Evolutionary conservation across 2,888 invertebrate genomes (phyloP).

Genomic region (Lycophotia porphyrea): DNA sequence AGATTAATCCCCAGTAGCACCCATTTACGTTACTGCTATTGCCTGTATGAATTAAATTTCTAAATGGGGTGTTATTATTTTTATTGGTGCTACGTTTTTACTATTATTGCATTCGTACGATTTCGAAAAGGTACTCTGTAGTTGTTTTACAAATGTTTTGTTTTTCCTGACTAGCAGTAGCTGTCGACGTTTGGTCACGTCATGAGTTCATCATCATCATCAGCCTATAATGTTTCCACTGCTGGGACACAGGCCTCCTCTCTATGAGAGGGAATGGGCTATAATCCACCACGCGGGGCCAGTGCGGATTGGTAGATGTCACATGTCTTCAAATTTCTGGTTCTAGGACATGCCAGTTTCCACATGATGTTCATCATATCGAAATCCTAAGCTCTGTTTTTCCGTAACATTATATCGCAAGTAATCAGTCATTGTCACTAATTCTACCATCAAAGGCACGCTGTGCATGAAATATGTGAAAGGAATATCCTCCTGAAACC

Average conservation of each 20-base stretch:
- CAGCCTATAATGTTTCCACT: too few species aligned
- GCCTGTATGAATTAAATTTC: constrained; percentile 43
- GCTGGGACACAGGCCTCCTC: too few species aligned
- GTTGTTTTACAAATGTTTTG: constrained; percentile 3
- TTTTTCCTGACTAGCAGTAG: not conserved
- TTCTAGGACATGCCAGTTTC: too few species aligned
- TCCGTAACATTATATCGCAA: constrained; percentile 15
- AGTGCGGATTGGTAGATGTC: too few species aligned
- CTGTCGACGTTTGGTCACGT: not conserved
- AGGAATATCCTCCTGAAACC: constrained; percentile 14
- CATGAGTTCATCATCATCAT: too few species aligned
- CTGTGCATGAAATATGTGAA: constrained; percentile 32
- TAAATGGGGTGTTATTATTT: constrained; percentile 39
- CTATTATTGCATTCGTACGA: constrained; percentile 17
- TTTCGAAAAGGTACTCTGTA: not conserved
- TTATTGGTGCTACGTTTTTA: constrained; percentile 41
- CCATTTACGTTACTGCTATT: constrained; percentile 45
- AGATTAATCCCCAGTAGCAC: constrained; percentile 51
- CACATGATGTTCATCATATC: too few species aligned
- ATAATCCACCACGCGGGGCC: too few species aligned
- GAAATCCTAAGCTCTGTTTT: constrained; percentile 5
- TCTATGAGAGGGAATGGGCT: too few species aligned
- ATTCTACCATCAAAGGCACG: constrained; percentile 25
- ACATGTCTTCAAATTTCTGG: too few species aligned
- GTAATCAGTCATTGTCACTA: constrained; percentile 45